Conservation (phyloP, 2,888 invertebrate species). For the Mayetiola destructor region DNA sequence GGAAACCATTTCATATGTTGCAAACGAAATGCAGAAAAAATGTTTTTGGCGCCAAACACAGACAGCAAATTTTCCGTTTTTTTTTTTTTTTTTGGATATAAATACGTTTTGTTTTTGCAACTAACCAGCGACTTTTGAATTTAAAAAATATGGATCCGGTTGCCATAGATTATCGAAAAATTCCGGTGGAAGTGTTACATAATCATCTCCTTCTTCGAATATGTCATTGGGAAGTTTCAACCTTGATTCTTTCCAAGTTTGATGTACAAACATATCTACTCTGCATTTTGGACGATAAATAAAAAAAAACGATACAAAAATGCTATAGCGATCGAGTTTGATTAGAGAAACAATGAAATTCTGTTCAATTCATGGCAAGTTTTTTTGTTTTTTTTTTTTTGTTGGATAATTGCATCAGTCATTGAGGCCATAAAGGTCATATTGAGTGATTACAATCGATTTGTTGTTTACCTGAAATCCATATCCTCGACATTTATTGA, state of each 20-base stretch:
- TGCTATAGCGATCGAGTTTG: no score
- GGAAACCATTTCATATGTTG: neutral
- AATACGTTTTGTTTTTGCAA: no score
- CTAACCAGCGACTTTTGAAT: conserved; percentile 70
- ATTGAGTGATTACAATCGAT: no score
- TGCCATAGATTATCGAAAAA: conserved; percentile 79
- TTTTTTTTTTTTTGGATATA: no score
- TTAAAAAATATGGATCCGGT: conserved; percentile 71
- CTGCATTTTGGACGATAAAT: conserved; percentile 35
- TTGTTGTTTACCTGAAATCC: conserved; percentile 58
- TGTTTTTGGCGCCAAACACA: neutral
- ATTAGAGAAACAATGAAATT: neutral
- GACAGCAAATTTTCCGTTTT: no score
- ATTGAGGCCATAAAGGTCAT: no score
- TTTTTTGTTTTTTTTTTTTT: no score
- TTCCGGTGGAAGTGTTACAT: conserved; percentile 62
- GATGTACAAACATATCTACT: conserved; percentile 72
- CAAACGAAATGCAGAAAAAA: neutral
- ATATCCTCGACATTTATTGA: conserved; percentile 79
- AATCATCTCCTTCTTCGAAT: conserved; percentile 62
- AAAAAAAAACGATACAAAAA: neutral
- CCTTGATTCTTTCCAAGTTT: conserved; percentile 67
- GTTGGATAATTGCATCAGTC: neutral
- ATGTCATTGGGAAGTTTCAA: conserved; percentile 60
- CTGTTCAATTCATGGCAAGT: neutral